Conservation (phyloP, 2,797 vertebrate species). For the Chrosomus eos region DNA sequence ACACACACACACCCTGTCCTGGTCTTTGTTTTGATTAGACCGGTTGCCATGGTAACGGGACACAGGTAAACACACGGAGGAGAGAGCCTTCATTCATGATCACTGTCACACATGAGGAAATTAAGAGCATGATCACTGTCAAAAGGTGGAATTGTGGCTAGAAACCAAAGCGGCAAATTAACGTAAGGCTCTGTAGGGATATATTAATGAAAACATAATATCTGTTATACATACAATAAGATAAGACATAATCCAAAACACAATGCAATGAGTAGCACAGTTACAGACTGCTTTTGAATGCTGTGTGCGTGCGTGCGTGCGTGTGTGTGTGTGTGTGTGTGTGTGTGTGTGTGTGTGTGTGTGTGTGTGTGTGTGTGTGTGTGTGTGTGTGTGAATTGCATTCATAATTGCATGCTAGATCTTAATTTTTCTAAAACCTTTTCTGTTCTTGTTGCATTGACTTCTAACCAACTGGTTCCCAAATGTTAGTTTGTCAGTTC, state of each 20-base stretch:
- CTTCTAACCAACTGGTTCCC: no score
- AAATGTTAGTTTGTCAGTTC: not conserved
- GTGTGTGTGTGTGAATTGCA: no score
- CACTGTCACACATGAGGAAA: not conserved
- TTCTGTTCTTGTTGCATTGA: no score
- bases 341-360: no score
- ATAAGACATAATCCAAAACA: no score
- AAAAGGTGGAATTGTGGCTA: not conserved
- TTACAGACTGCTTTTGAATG: no score
- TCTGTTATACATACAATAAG: not conserved
- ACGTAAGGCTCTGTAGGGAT: no score
- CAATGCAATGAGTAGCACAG: no score
- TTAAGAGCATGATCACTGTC: not conserved
- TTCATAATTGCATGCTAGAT: no score
- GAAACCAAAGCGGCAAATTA: not conserved
- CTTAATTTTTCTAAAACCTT: no score
- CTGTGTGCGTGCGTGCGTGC: not conserved
- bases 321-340: not conserved
- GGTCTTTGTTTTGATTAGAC: not conserved
- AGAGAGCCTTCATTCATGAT: not conserved
- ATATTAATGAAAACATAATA: not conserved
- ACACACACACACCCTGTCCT: not conserved
- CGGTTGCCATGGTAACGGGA: not conserved
- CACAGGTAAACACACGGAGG: not conserved
- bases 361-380: not conserved